Conservation (phyloP, 1,140 invertebrate genomes). For the Neomicropteryx cornuta region DNA sequence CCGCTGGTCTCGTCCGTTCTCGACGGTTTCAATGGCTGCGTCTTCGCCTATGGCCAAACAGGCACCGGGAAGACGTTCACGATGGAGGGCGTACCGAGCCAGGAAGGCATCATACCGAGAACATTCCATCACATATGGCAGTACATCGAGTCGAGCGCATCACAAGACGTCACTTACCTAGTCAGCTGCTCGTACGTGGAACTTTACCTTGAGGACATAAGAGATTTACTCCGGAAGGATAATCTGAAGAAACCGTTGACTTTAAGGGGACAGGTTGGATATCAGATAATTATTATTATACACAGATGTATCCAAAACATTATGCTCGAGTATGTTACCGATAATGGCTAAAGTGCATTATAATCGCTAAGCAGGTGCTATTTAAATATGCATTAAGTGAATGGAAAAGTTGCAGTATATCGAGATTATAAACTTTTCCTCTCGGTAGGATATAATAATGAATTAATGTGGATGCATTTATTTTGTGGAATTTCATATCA, state of each 20-base stretch:
- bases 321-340: no score
- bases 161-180: conserved; percentile 81
- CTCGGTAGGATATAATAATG: no score
- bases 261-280: conserved; percentile 33
- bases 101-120: conserved; percentile 83
- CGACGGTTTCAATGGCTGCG: conserved; percentile 92
- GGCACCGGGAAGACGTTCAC: conserved; percentile 91
- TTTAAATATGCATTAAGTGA: no score
- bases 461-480: no score
- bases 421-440: no score
- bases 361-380: no score
- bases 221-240: conserved; percentile 85
- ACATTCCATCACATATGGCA: conserved; percentile 95
- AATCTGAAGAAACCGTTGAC: conserved; percentile 39
- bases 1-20: conserved; percentile 93
- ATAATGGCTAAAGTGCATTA: no score
- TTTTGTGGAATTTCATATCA: no score
- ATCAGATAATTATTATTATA: background rate
- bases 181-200: conserved; percentile 89
- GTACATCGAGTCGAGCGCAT: conserved; percentile 67
- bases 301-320: no score
- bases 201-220: conserved; percentile 88
- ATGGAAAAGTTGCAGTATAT: no score
- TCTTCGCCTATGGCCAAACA: conserved; percentile 95
- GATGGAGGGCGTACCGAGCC: conserved; percentile 76